Evolutionary conservation across 1,140 invertebrate genomes (phyloP), one percentile per base, ranked within the genome.

Genomic region (Physella acuta): DNA sequence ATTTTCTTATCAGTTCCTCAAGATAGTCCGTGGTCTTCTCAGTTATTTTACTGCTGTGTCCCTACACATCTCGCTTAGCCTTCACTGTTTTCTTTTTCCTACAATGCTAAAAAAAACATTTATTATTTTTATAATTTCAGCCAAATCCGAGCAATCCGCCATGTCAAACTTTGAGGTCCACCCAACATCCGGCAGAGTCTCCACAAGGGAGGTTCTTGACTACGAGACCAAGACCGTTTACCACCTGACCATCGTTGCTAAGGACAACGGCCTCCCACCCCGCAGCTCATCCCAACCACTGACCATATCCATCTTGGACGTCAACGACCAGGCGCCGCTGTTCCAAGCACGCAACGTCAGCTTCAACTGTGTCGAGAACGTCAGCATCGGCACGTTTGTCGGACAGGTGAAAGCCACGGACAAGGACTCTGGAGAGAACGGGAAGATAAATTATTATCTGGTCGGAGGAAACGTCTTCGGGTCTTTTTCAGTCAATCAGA

Each of bases 381-480:
- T 92, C 3, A 93, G 94, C 0, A 90, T 97, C 8, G 94, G 94
- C 0, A 95, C 94, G 0, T 93, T 91, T 0, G 92, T 98, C 0
- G 95, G 94, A 0, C 90, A 92, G 36, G 78, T 98, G 53, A 34
- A 69, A 16, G 78, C 78, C 1, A 65, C 76, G 36, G 78, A 79
- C 63, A 73, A 55, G 26, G 79, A 78, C 67, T 77, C 72, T 28
- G 95, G 98, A 87, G 94, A 97, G 89, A 97, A 95, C 95, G 97
- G 94, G 85, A 92, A 93, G 90, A 95, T 98, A 89, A 93, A 94
- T 88, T 98, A 98, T 89, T 95, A 97, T 90, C 97, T 99, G 86
- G 95, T 95, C 84, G 94, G 94, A 89, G 95, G 95, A 88, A 98
- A 98, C 90, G 92, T 96, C 89, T 94, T 94, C 72, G 94, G 94